Base-by-base conservation (phyloP, 2,888 invertebrate species). In the Thysanoteuthis rhombus region DNA sequence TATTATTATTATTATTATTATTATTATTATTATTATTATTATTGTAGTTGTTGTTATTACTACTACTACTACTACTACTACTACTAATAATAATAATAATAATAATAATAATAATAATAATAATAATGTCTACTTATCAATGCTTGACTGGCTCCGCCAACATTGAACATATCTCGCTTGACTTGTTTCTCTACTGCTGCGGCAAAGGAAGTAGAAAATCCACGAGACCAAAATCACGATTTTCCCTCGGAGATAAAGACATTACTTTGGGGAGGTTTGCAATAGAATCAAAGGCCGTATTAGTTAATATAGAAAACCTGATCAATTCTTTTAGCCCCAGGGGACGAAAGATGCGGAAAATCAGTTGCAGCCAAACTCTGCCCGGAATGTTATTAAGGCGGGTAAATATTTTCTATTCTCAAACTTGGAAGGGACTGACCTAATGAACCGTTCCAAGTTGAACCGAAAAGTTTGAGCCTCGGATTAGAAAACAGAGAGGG, bases 151-250 rank as follows among this genome's bases (percentile, higher is more conserved):
- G n/a, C 1, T 75, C 19, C n/a, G 25, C 75, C 10, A 75, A 75
- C 75, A 75, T 75, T n/a, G 75, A 75, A 75, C n/a, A 75, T 25
- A n/a, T 75, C n/a, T 75, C 75, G 75, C 75, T 75, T 75, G 75
- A 75, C 75, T 75, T 75, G 75, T 75, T 75, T n/a, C n/a, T 36
- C 36, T 75, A 12, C 75, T n/a, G 16, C n/a, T n/a, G 19, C n/a
- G 75, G n/a, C n/a, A n/a, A 75, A 75, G n/a, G 75, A 75, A 75
- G 75, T 75, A 75, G 75, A 75, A 75, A 75, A 75, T 75, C 75
- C n/a, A n/a, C 75, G 75, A 75, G 75, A n/a, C n/a, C n/a, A 75
- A n/a, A 75, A 75, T 75, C 75, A n/a, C 36, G 75, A 75, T 75
- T 75, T 75, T 75, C 75, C 75, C 75, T 36, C 75, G 75, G n/a